Evolutionary conservation across 2,888 invertebrate species (phyloP).

Genomic region (Himalopsyche japonica): DNA sequence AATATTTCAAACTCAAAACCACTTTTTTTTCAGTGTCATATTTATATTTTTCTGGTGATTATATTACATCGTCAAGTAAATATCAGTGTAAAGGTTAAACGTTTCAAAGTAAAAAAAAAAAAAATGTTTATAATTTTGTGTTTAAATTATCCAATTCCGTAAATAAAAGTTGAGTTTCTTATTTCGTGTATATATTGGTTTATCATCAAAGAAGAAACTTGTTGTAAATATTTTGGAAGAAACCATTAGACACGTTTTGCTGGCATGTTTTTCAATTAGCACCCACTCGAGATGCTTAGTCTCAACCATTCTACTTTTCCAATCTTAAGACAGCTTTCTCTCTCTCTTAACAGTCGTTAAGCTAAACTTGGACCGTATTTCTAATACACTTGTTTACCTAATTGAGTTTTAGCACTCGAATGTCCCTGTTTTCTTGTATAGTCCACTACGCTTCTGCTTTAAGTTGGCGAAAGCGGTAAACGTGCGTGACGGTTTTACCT

Average conservation of each 20-base stretch:
- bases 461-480: background rate
- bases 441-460: background rate
- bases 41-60: no score
- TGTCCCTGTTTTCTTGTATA: conserved; percentile 19
- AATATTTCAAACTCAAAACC: no score
- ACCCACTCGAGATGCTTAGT: background rate
- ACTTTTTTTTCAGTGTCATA: no score
- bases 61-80: no score
- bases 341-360: conserved; percentile 26
- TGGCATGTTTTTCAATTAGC: conserved; percentile 31
- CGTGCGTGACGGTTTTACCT: background rate
- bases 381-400: conserved; percentile 38
- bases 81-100: no score
- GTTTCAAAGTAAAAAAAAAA: no score
- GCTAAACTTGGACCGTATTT: conserved; percentile 37
- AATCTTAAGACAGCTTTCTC: background rate
- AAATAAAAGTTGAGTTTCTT: no score
- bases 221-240: background rate
- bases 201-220: background rate
- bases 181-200: no score
- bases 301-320: conserved; percentile 21
- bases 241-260: background rate
- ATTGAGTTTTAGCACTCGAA: conserved; percentile 38
- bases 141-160: no score
- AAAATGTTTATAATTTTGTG: no score